A percentile compares a stretch with the other conserved stretches of the same genome.
These are phyloP conservation scores for Temnothorax nylanderi DNA, from an alignment of 1,140 invertebrate genomes.

Conservation along the genomic window DNA sequence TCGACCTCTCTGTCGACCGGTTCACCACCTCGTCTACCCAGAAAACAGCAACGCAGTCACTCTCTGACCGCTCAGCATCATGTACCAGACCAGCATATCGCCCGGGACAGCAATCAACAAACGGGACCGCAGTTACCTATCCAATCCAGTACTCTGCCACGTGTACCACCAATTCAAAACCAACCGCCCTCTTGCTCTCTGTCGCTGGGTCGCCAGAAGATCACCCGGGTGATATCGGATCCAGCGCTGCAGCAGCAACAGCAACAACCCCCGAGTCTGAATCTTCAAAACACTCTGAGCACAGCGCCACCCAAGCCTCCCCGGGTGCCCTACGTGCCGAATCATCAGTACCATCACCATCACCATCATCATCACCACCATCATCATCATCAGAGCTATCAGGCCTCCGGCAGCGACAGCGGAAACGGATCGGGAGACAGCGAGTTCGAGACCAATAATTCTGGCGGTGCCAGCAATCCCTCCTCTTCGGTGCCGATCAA, in stretches of 20 bases:
- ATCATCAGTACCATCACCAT: slow-evolving; percentile 73
- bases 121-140: slow-evolving; percentile 52
- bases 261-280: slow-evolving; percentile 68
- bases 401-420: slow-evolving; percentile 94
- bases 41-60: slow-evolving; percentile 82
- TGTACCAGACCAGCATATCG: slow-evolving; percentile 67
- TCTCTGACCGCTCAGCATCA: slow-evolving; percentile 80
- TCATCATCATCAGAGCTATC: slow-evolving; percentile 86
- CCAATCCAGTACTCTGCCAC: slow-evolving; percentile 82
- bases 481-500: slow-evolving; percentile 79
- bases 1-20: slow-evolving; percentile 79
- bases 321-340: slow-evolving; percentile 85
- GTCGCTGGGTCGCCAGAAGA: slow-evolving; percentile 83
- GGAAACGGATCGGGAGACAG: slow-evolving; percentile 94
- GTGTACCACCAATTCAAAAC: slow-evolving; percentile 79
- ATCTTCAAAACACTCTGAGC: slow-evolving; percentile 73
- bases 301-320: slow-evolving; percentile 91
- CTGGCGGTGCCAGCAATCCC: slow-evolving; percentile 77
- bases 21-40: slow-evolving; percentile 79
- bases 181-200: slow-evolving; percentile 81
- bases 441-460: slow-evolving; percentile 83
- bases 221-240: slow-evolving; percentile 82
- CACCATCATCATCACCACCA: slow-evolving; percentile 79
- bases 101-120: slow-evolving; percentile 64
- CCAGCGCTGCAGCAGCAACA: slow-evolving; percentile 79